Evolutionary conservation across 2,888 invertebrate species (phyloP), one percentile per base, ranked within the genome.

Genomic region (Eucriotettix oculatus): DNA sequence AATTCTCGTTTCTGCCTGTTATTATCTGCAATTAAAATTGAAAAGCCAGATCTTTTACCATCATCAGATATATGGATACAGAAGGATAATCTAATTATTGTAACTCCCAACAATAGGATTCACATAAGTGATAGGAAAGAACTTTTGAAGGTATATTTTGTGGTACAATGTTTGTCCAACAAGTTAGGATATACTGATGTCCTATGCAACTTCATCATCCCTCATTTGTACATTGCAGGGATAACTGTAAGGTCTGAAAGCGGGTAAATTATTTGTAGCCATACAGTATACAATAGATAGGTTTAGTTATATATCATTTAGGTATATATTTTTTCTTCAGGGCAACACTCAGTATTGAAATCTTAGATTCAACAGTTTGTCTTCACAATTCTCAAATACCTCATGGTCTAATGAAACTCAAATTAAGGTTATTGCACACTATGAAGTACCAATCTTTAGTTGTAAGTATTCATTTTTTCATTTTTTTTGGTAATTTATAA

Each of bases 361-460:
- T 76, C n/a, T 66, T 76, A 56, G 75, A 77, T 66, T 68, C 72
- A 14, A 68, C 67, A 52, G 73, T 72, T 10, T 71, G 71, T 60
- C 66, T 77, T 40, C 72, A 69, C 66, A 72, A 73, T 67, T 69
- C 68, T 10, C 61, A 65, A 16, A 60, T 65, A 40, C 73, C 73
- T 14, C 68, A 69, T 60, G 77, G 78, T 3, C 63, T 72, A 1
- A 74, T 76, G 74, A 69, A 71, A 14, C 66, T 76, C 48, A 77
- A 78, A 66, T 64, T 75, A 52, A 69, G 76, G 54, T 67, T 78
- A 52, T 66, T 77, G 57, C 67, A 73, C 56, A 65, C 67, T 56
- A 65, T 68, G 48, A 70, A 72, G 59, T 72, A 74, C 64, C 69
- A 67, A 42, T 65, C 74, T 16, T 66, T 76, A 59, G 64, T 69